Base-by-base conservation (phyloP, 2,888 invertebrate genomes). In the Cartodere bifasciata region DNA sequence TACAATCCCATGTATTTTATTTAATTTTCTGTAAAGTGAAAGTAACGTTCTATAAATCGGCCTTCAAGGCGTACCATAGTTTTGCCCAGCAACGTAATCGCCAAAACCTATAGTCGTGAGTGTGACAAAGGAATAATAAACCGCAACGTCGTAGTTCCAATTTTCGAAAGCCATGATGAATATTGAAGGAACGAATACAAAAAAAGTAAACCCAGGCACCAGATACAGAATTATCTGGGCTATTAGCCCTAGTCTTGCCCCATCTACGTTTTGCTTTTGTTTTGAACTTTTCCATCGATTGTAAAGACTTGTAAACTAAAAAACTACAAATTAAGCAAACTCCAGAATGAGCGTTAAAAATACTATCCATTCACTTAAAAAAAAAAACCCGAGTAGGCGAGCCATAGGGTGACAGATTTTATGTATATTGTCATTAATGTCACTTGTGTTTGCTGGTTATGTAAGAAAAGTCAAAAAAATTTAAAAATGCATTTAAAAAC, bases 51-150 rank as follows among this genome's bases (percentile, higher is more conserved):
- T n/a, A n/a, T n/a, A n/a, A n/a, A n/a, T n/a, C n/a, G n/a, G n/a
- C n/a, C n/a, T n/a, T n/a, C n/a, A n/a, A n/a, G n/a, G n/a, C n/a
- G n/a, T n/a, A n/a, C n/a, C n/a, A n/a, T n/a, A n/a, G n/a, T n/a
- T n/a, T n/a, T n/a, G n/a, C n/a, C 85, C 84, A 57, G 90, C 87
- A 16, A 91, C 88, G 50, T 75, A 75, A 57, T 91, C 91, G n/a
- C 91, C 91, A 56, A 90, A 91, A 21, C 90, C 90, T 41, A 91
- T 90, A 3, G 87, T 87, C 2, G 86, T 82, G 7, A 85, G 67
- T 0, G 86, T 85, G 9, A 87, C 84, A 52, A 85, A 90, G 12
- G 86, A 79, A 51, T 83, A 91, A 55, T 90, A 91, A 23, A 90
- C 69, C 1, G 87, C 72, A 23, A 85, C 76, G 5, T 83, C 72